Evolutionary conservation across 2,888 invertebrate genomes (phyloP), one percentile per base, ranked within the genome.

Genomic region (Silvanus unidentatus): DNA sequence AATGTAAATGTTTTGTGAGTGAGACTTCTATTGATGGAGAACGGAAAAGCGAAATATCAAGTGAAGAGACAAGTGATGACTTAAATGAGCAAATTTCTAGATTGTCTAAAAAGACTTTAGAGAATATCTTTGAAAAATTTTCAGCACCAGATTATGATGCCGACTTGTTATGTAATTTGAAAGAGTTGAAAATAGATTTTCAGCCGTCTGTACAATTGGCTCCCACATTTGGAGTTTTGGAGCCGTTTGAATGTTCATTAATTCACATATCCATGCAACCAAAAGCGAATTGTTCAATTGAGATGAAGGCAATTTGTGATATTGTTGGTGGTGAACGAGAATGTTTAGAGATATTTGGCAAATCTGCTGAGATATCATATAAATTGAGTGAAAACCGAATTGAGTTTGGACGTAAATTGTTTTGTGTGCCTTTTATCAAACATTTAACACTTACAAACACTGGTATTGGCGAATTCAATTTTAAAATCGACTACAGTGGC

Each of bases 291-390:
- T 72, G 73, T 5, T 70, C 59, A 41, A 63, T 79, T 2, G 66
- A 68, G 43, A 77, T 75, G n/a, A 56, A 63, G 16, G 65, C 76
- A 0, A 67, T 75, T 47, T 80, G 79, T 58, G 72, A 76, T 50
- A 74, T 82, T 16, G 58, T 75, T 28, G 79, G 77, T 6, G 82
- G 82, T 1, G 78, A 78, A 1, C 57, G 75, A 0, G 78, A 81
- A 65, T 53, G 60, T 1, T 61, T 82, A 16, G 45, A 62, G 29
- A 65, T 82, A 1, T 66, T 65, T 1, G 82, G 78, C 1, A 72
- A 70, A 58, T 75, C 77, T 45, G 76, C 78, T 3, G 69, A 73
- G 43, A 64, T 80, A 41, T 68, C 70, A 47, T 82, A 77, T 54
- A 63, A 63, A 30, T 62, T 82, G 27, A 75, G 75, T 51, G 72